Evolutionary conservation across 2,113 vertebrate genomes (phyloP).

Genomic region (Psittacula cyanocephala): DNA sequence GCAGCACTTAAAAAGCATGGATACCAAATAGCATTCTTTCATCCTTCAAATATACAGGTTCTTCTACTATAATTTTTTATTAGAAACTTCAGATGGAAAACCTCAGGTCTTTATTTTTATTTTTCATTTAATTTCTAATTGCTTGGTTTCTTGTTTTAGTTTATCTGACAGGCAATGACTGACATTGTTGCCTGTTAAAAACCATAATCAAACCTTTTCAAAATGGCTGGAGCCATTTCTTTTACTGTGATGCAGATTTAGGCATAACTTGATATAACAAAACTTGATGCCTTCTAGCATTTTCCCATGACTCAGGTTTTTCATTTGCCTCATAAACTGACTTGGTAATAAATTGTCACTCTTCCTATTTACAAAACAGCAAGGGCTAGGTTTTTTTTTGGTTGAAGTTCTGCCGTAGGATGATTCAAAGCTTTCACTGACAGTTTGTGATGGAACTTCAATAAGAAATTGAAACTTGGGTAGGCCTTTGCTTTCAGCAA

Average conservation of each 20-base stretch:
- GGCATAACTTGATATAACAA: too few species aligned
- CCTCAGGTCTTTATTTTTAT: neutral
- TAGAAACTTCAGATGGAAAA: neutral
- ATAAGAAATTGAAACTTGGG: neutral
- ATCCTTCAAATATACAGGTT: neutral
- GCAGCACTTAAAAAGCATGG: neutral
- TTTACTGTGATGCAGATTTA: neutral
- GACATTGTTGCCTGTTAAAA: neutral
- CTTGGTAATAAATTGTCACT: neutral
- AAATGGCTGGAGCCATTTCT: neutral
- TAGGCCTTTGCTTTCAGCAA: neutral
- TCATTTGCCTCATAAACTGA: neutral
- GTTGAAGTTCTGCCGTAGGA: neutral
- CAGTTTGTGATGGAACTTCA: neutral
- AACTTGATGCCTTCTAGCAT: neutral
- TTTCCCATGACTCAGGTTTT: neutral
- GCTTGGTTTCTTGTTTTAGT: neutral
- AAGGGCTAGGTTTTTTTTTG: fast-evolving
- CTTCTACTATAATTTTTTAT: neutral
- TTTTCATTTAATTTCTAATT: neutral
- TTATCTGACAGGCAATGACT: neutral
- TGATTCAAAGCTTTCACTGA: neutral
- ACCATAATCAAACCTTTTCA: neutral
- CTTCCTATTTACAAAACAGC: neutral
- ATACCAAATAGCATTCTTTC: neutral